These are phyloP conservation scores for Bhutanitis thaidina DNA, from an alignment of 2,888 invertebrate species.

Conservation along the genomic window DNA sequence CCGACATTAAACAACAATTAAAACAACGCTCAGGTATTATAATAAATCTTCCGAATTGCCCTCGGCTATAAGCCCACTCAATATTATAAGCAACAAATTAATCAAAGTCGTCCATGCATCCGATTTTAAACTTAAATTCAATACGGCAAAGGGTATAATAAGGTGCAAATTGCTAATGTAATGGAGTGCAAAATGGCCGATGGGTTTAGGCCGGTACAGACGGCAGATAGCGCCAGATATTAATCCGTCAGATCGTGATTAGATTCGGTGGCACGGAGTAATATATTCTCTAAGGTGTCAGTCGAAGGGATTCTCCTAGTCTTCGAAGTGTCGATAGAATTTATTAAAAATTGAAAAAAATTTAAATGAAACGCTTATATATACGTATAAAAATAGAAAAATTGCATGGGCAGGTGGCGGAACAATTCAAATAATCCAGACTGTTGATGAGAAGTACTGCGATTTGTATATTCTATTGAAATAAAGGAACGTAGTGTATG, in stretches of 20 bases:
- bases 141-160: slow-evolving; percentile 23
- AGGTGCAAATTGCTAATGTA: slow-evolving; percentile 28
- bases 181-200: slow-evolving; percentile 53
- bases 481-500: too few species aligned
- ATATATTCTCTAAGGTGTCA: slow-evolving; percentile 71
- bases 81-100: slow-evolving; percentile 38
- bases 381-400: too few species aligned
- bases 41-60: slow-evolving; percentile 66
- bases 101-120: slow-evolving; percentile 8
- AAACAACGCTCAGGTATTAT: slow-evolving; percentile 64
- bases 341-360: too few species aligned
- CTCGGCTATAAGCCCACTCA: slow-evolving; percentile 44
- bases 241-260: slow-evolving; percentile 77
- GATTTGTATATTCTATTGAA: too few species aligned
- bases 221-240: slow-evolving; percentile 59
- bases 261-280: slow-evolving; percentile 76
- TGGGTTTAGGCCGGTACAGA: slow-evolving; percentile 53
- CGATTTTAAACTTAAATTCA: slow-evolving; percentile 27
- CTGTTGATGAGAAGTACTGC: too few species aligned
- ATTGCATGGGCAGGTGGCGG: too few species aligned
- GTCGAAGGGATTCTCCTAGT: slow-evolving; percentile 29
- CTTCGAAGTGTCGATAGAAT: too few species aligned
- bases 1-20: slow-evolving; percentile 67
- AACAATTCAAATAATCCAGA: too few species aligned
- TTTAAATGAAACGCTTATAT: too few species aligned